Conservation (phyloP, 1,140 invertebrate genomes). For the Vollenhovia emeryi region DNA sequence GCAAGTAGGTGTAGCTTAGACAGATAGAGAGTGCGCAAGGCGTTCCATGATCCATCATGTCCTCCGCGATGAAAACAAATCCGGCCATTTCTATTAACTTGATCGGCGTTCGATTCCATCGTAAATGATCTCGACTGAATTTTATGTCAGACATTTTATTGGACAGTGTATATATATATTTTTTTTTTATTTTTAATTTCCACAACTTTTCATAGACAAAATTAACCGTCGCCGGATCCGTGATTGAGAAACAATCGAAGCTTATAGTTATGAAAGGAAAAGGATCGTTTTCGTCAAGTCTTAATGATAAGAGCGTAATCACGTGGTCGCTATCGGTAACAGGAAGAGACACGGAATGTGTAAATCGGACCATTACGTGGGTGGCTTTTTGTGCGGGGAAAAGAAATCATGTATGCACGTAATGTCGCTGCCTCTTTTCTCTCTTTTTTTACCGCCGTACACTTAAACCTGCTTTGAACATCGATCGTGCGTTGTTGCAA, state of each 20-base stretch:
- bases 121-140: no score
- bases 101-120: no score
- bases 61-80: not conserved
- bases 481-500: conserved; percentile 44
- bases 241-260: conserved; percentile 28
- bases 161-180: conserved; percentile 37
- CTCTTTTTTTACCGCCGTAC: not conserved
- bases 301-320: conserved; percentile 33
- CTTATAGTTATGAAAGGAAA: conserved; percentile 19
- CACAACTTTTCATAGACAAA: conserved; percentile 40
- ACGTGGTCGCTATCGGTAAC: conserved; percentile 4
- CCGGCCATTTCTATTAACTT: not conserved
- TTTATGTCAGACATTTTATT: conserved; percentile 29
- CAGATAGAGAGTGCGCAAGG: not conserved
- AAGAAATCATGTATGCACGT: not conserved
- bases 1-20: not conserved
- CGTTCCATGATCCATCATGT: no score
- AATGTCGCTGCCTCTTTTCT: not conserved
- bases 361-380: conserved; percentile 7
- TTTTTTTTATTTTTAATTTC: conserved; percentile 27
- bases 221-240: not conserved
- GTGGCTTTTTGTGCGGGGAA: not conserved
- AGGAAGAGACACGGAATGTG: conserved; percentile 39
- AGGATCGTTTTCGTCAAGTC: not conserved
- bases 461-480: conserved; percentile 48